Percentiles rank a stretch among this genome's conserved stretches.
These are phyloP conservation scores for Oreonectes daqikongensis DNA, from an alignment of 2,797 vertebrate genomes.

Conservation along the genomic window DNA sequence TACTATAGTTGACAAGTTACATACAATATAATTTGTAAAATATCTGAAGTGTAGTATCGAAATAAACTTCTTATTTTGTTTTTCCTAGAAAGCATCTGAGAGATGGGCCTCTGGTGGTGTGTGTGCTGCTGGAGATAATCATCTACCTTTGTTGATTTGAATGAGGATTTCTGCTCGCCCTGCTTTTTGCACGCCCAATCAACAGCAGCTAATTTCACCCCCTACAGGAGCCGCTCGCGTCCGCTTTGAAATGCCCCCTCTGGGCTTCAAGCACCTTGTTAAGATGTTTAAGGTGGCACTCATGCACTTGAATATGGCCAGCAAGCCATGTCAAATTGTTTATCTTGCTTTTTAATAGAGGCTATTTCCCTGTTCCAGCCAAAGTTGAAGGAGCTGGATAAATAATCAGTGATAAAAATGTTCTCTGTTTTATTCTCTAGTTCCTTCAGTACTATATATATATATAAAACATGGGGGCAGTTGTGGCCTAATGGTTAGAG, in stretches of 20 bases:
- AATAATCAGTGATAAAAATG: background rate
- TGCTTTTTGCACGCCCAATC: slow-evolving; percentile 36
- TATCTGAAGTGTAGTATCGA: too few relatives aligned
- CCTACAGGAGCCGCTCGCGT: background rate
- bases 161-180: slow-evolving; percentile 1
- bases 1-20: too few relatives aligned
- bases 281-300: slow-evolving; percentile 62
- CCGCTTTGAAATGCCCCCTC: slow-evolving; percentile 11
- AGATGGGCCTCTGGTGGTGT: background rate
- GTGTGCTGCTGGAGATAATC: slow-evolving; percentile 25
- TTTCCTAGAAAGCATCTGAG: background rate
- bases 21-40: too few relatives aligned
- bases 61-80: background rate
- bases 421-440: background rate
- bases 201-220: slow-evolving; percentile 29
- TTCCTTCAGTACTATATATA: background rate
- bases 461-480: too few relatives aligned
- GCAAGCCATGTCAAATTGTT: slow-evolving; percentile 65
- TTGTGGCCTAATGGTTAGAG: too few relatives aligned
- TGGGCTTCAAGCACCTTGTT: background rate
- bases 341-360: slow-evolving; percentile 53
- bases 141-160: slow-evolving; percentile 30
- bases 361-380: background rate
- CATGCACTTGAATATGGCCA: slow-evolving; percentile 66
- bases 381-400: background rate